Conservation (phyloP, 2,113 vertebrate species). For the Cyphomyrus plagiostoma region DNA sequence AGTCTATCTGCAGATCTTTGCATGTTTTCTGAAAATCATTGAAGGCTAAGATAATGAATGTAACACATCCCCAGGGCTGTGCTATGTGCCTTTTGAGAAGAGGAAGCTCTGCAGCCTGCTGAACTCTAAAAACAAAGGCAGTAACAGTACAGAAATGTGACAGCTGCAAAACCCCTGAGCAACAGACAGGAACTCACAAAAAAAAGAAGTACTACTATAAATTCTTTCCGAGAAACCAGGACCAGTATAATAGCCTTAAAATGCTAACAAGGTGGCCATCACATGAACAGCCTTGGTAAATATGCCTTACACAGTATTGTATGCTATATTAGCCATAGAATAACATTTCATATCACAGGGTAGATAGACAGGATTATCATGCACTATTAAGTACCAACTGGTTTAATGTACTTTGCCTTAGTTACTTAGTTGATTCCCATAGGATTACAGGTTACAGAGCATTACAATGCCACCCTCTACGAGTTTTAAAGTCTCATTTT, state of each 20-base stretch:
- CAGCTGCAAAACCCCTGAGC: not conserved
- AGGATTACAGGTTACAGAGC: not conserved
- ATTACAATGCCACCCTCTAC: not conserved
- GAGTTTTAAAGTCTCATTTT: not conserved
- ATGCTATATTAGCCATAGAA: not conserved
- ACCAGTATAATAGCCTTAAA: not conserved
- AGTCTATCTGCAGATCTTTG: not conserved
- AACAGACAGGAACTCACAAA: not conserved
- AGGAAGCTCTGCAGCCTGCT: not conserved
- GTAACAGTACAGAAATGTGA: not conserved
- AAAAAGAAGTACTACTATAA: not conserved
- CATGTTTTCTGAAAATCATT: not conserved
- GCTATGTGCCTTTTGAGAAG: not conserved
- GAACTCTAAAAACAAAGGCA: not conserved
- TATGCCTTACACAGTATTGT: not conserved
- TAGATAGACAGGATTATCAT: not conserved
- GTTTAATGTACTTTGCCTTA: not conserved
- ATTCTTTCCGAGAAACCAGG: not conserved
- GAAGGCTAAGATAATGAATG: not conserved
- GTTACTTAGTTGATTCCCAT: not conserved
- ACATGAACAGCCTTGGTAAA: not conserved
- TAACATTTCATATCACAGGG: not conserved
- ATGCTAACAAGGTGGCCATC: not conserved
- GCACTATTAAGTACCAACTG: not conserved
- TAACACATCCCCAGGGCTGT: not conserved